Evolutionary conservation across 1,140 invertebrate genomes (phyloP).

Genomic region (Odontomachus brunneus): DNA sequence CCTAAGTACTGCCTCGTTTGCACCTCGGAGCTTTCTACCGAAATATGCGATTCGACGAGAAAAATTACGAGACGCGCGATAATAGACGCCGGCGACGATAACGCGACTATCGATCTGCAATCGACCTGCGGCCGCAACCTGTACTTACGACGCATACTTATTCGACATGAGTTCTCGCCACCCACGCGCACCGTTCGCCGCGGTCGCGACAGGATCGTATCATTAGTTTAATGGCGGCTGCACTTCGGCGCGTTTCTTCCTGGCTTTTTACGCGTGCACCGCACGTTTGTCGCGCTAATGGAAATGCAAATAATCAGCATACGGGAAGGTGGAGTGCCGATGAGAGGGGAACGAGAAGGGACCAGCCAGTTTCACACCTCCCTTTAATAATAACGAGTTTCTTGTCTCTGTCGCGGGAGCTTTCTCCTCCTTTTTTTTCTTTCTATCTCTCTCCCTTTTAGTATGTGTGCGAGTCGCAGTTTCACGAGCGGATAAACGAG

Average conservation of each 20-base stretch:
- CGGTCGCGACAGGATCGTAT: conserved; percentile 56
- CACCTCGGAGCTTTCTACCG: conserved; percentile 3
- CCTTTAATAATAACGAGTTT: conserved; percentile 70
- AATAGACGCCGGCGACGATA: not conserved
- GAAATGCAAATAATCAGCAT: conserved; percentile 76
- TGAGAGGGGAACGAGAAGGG: conserved; percentile 13
- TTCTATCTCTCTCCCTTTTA: conserved; percentile 40
- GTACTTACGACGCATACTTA: conserved; percentile 17
- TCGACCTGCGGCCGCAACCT: not conserved
- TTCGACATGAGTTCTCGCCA: conserved; percentile 38
- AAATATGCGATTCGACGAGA: conserved; percentile 17
- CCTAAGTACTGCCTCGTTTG: not conserved
- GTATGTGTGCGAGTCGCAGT: conserved; percentile 48
- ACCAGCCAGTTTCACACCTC: conserved; percentile 72
- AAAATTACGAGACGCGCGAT: conserved; percentile 1
- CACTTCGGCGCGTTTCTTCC: conserved; percentile 39
- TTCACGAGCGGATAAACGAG: conserved; percentile 62
- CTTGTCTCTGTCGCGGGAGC: not conserved
- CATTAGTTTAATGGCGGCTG: conserved; percentile 53
- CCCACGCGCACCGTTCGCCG: conserved; percentile 40
- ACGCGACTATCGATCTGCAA: conserved; percentile 28
- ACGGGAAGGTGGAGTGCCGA: not conserved
- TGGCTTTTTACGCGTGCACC: conserved; percentile 63
- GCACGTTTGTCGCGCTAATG: conserved; percentile 76
- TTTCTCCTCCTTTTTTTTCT: conserved; percentile 53